Evolutionary conservation across 2,888 invertebrate genomes (phyloP), one percentile per base, ranked within the genome.

Genomic region (Linyphia triangularis): DNA sequence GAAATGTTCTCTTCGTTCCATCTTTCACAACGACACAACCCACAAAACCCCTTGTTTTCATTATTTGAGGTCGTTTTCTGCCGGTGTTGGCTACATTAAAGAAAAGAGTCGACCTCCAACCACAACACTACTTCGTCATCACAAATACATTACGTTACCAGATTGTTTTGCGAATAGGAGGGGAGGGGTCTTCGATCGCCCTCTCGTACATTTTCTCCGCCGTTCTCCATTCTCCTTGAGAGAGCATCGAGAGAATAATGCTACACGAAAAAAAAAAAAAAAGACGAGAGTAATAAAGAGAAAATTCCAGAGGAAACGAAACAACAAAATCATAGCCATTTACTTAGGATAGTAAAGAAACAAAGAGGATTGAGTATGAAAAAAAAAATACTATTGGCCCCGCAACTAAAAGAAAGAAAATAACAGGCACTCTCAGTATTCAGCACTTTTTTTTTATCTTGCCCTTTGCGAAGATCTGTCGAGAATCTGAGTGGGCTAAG

Each of bases 271-370:
- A 33, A 40, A 67, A 77, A 59, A 70, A 37, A 28, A 75, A 77
- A 43, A 65, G 73, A 43, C 73, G 37, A 28, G 40, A 75, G 86
- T 86, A 86, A 86, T 86, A 86, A 86, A 81, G 81, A 81, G 86
- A 73, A 86, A 86, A 86, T 81, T 86, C 84, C 72, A 33, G 75
- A 81, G 67, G 59, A 77, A 85, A 85, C 83, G 70, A 85, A 85
- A 85, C 81, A 81, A 86, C 79, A 75, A 86, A 86, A 86, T 81
- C 86, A 81, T 65, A 72, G 86, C 86, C 73, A 86, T 86, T 86
- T 86, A 86, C 86, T 86, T 79, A 86, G 86, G 81, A 75, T 73
- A 69, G 73, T 57, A 75, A 61, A 67, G 73, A 81, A 86, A 75
- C 57, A 81, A 81, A 67, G 67, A 24, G 40, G 70, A 61, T 59